Evolutionary conservation across 2,113 vertebrate genomes (phyloP), one percentile per base, ranked within the genome.

Genomic region (Garra rufa): DNA sequence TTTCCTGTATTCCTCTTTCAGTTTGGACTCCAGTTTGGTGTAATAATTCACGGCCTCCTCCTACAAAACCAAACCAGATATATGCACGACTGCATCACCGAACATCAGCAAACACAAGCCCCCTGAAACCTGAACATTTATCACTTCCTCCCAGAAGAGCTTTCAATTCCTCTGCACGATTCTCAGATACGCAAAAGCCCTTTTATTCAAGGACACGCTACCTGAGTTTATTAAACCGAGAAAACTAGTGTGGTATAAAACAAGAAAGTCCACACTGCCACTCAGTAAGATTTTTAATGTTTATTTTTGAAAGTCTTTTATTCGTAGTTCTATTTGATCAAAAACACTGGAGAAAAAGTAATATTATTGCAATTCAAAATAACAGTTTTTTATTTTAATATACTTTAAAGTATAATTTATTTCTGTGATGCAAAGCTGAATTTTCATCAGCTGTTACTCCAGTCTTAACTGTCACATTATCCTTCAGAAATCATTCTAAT

Each of bases 11-110:
- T 99, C 97, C 82, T 98, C 97, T 86, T 98, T 99, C 74, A 99
- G 95, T 86, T 96, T 98, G 82, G 97, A 94, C 88, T 98, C 97
- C 86, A 95, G 92, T 88, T 96, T 97, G 0, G 97, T 98, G 88
- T 99, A 99, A 90, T 96, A 99, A 88, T 96, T 97, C 0, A 97
- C 97, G 3, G 98, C 97, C 86, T 99, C 97, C 91, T 98, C 98
- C 98, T 99, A 87, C 15, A 79, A 75, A 6, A 88, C 44, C 83
- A 14, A n/a, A 70, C 4, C 34, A 78, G 48, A 84, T 10, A 1
- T 41, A 14, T 10, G 61, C 11, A 34, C 9, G 10, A 13, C n/a
- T 52, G 15, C 44, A 34, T 30, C 38, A 38, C 61, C 19, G 50
- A 21, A 17, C 8, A 1, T 4, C 41, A 24, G n/a, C 38, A 34